Base-by-base conservation (phyloP, 2,797 vertebrate genomes). In the Cryptoprocta ferox region DNA sequence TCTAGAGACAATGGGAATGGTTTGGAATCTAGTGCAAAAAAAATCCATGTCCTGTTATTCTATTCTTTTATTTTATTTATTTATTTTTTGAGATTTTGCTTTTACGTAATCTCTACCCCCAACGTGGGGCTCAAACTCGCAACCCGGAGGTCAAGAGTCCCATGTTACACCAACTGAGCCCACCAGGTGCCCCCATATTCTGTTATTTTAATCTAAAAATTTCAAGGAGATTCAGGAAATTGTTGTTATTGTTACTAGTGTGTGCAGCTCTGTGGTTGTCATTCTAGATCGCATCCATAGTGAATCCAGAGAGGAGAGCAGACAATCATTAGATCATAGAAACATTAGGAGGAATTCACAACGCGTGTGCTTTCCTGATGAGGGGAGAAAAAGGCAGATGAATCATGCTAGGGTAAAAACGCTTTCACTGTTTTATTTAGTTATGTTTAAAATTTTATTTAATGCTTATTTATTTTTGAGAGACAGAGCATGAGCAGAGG, bases 171-270 rank as follows among this genome's bases (percentile, higher is more conserved):
- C 21, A 18, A 59, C 56, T 59, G 56, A 59, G 56, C 21, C 56
- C 8, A 7, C 21, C 56, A 59, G 21, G 56, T 24, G 56, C 19
- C 56, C 56, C 19, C 21, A 21, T 13, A 70, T 85, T 70, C 32
- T 63, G 63, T 89, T 91, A 88, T 80, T 61, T 80, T 63, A 73
- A 80, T 75, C 42, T 86, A 71, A 89, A 93, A 65, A 26, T 61
- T 32, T 88, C 15, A 79, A 59, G 66, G 56, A 50, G 10, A n/a
- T 78, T 37, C 37, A 92, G 28, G 70, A 71, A 56, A 50, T 75
- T 89, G 45, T 68, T 12, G 6, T 56, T 21, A 59, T 10, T 59
- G 26, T 56, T 90, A 42, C 3, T 70, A 50, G 30, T 45, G n/a
- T 89, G 26, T 86, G 61, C 11, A 79, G 39, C 83, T 84, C 26